These are phyloP conservation scores for Phainopepla nitens DNA, from an alignment of 2,113 vertebrate species.

Conservation along the genomic window DNA sequence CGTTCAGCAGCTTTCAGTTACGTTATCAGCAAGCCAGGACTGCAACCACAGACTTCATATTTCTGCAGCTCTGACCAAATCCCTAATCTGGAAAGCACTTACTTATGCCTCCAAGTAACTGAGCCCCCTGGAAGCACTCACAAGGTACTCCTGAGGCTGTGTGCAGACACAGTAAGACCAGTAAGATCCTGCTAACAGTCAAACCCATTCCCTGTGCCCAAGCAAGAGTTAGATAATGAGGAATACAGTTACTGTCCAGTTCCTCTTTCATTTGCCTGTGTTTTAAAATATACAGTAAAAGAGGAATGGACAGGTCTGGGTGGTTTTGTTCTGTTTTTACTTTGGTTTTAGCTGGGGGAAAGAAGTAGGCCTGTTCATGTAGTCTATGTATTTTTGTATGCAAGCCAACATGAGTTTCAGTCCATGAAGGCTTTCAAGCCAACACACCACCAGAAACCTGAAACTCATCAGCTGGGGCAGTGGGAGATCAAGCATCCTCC, in stretches of 20 bases:
- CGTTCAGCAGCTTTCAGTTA: background rate
- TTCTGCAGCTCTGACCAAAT: background rate
- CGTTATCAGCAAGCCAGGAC: background rate
- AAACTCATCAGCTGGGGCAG: background rate
- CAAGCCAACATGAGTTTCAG: background rate
- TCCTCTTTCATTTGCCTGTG: constrained; percentile 44
- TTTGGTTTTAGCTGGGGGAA: background rate
- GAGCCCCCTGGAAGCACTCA: background rate
- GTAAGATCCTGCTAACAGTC: background rate
- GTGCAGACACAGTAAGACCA: background rate
- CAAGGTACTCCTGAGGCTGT: background rate
- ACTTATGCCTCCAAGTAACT: background rate
- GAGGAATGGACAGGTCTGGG: constrained; percentile 50
- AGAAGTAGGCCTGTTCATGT: background rate
- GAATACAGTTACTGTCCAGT: background rate
- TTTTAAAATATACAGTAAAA: constrained; percentile 45
- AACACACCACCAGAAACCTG: background rate
- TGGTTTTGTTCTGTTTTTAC: background rate
- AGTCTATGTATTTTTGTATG: background rate
- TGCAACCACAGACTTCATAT: background rate
- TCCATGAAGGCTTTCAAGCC: background rate
- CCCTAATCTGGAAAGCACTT: background rate
- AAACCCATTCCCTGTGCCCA: background rate
- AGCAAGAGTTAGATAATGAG: background rate
- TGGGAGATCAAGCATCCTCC: background rate